Base-by-base conservation (phyloP, 1,140 invertebrate species). In the Copidosoma floridanum region DNA sequence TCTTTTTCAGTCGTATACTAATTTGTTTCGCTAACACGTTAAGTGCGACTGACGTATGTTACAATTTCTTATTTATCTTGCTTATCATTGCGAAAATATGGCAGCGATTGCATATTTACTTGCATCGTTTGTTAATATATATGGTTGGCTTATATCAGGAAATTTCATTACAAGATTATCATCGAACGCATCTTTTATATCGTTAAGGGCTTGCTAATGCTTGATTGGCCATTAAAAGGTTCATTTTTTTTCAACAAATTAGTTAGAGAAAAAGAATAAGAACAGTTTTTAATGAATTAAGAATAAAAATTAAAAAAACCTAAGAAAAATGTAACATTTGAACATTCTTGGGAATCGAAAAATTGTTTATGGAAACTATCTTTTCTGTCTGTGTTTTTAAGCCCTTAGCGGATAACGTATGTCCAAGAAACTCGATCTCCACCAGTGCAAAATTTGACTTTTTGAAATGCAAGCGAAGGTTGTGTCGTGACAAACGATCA, bases 1-100 rank as follows among this genome's bases (percentile, higher is more conserved):
- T 82, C 77, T 38, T 68, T 66, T 63, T 83, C 77, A 23, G 69
- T 76, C 20, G 73, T 75, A 8, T 64, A 70, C 51, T 79, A 82
- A 14, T 65, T 59, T 8, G 43, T 21, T 63, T 79, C 68, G 3
- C 48, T 10, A 29, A 24, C n/a, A 4, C 47, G 67, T 6, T 73
- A 50, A 21, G 47, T 32, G 6, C 29, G 29, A 6, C 6, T 12
- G 6, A 32, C 29, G 29, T 12, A 32, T 12, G 12, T 32, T 6
- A 32, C 29, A 8, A 32, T 32, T 32, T 32, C 29, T 32, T 32
- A 6, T 8, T 32, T 0, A 8, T 12, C 29, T 32, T 32, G 29
- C 6, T 32, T 12, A 32, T 32, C 29, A 12, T 12, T 32, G 29
- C 12, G 29, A 32, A 8, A 32, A 12, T 32, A 32, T 12, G 29